Evolutionary conservation across 2,888 invertebrate genomes (phyloP), one percentile per base, ranked within the genome.

Genomic region (Dryomyza anilis): DNA sequence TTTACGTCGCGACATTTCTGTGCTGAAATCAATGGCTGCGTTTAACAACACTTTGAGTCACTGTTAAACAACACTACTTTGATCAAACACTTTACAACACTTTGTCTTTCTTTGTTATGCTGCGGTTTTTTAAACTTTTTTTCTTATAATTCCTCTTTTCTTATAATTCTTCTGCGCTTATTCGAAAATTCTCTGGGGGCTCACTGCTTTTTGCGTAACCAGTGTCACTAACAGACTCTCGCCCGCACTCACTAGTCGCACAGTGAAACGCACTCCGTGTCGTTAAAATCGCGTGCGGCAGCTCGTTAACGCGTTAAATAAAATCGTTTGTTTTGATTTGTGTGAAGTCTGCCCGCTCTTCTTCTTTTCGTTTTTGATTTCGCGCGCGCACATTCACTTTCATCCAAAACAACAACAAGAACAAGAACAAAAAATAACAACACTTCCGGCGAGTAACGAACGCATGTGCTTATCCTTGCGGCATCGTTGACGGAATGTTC

Each of bases 1-100:
- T 81, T 90, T 90, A 75, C 89, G 85, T 73, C 90, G 86, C 72
- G 90, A 89, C 90, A 90, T 87, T 62, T 60, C 65, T n/a, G n/a
- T n/a, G n/a, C n/a, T n/a, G 63, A 58, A 58, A 10, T 36, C 25
- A 14, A 25, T 29, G 33, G 10, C 12, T 25, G 12, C 62, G 45
- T 52, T 63, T 46, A 19, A 48, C 58, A 59, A 16, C 36, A 50
- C 4, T 58, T 58, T 59, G n/a, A n/a, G n/a, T n/a, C n/a, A n/a
- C n/a, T n/a, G n/a, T n/a, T n/a, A n/a, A n/a, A n/a, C n/a, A n/a
- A n/a, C n/a, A n/a, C n/a, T n/a, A n/a, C n/a, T n/a, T n/a, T 14
- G 23, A 12, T 4, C 16, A 5, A 14, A n/a, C 39, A 39, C 39
- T 56, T 27, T 39, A 36, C 56, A 14, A 3, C 55, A 7, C 10